Percentiles rank a stretch among this genome's conserved stretches.
These are phyloP conservation scores for Hemaris fuciformis DNA, from an alignment of 2,888 invertebrate genomes.

Conservation along the genomic window DNA sequence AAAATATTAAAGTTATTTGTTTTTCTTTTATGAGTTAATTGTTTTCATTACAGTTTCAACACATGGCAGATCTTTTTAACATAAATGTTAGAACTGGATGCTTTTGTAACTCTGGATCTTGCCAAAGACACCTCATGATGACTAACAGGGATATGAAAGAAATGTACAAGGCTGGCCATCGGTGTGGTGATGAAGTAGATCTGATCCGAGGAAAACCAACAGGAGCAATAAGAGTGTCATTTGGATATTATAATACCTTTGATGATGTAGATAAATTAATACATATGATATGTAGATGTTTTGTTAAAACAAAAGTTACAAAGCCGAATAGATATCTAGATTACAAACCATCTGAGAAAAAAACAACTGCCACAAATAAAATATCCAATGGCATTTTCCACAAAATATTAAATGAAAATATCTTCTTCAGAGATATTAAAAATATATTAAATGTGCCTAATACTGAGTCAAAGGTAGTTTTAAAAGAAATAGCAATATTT, in stretches of 20 bases:
- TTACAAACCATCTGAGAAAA: constrained; percentile 24
- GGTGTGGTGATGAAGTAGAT: constrained; percentile 94
- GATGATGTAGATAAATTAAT: constrained; percentile 87
- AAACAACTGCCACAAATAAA: constrained; percentile 20
- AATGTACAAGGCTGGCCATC: constrained; percentile 93
- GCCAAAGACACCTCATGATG: constrained; percentile 89
- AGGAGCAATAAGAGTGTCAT: constrained; percentile 94
- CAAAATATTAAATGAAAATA: constrained; percentile 33
- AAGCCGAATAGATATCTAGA: constrained; percentile 52
- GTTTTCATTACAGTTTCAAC: constrained; percentile 85
- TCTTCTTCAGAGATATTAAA: constrained; percentile 28
- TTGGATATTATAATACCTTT: constrained; percentile 93
- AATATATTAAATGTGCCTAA: constrained; percentile 23
- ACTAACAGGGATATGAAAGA: constrained; percentile 85
- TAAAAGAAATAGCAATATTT: constrained; percentile 82
- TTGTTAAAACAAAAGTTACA: constrained; percentile 72
- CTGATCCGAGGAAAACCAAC: constrained; percentile 93
- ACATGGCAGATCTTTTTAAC: constrained; percentile 92
- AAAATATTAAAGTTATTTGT: too few species aligned
- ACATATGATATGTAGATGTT: constrained; percentile 88
- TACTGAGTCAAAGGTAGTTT: constrained; percentile 38
- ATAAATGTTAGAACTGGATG: constrained; percentile 96
- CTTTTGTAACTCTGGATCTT: constrained; percentile 98
- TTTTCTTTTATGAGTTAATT: background rate
- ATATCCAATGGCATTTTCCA: constrained; percentile 31